Conservation (phyloP, 2,888 invertebrate species). For the Panorpa germanica region DNA sequence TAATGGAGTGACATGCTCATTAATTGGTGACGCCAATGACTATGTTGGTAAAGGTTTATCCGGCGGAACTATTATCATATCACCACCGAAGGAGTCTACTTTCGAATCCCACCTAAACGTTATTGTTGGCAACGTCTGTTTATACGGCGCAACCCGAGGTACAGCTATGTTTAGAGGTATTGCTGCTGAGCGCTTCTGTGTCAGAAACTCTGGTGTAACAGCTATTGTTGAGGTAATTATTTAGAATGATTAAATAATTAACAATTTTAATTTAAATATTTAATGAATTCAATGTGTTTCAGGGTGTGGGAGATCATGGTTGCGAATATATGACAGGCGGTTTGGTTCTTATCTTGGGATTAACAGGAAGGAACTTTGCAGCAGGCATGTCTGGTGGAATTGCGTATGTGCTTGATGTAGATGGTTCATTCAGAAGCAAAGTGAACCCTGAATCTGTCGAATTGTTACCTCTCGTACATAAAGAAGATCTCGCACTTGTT, state of each 20-base stretch:
- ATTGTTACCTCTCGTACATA: conserved; percentile 56
- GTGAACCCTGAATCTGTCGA: conserved; percentile 96
- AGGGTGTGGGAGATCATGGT: conserved; percentile 96
- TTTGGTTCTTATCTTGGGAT: conserved; percentile 71
- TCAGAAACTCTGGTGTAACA: conserved; percentile 88
- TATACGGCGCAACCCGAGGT: conserved; percentile 94
- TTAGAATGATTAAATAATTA: not conserved
- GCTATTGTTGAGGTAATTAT: conserved; percentile 70
- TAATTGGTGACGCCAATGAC: conserved; percentile 96
- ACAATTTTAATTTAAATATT: conserved; percentile 3
- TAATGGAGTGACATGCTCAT: conserved; percentile 69
- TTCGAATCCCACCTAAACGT: conserved; percentile 90
- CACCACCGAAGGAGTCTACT: conserved; percentile 68
- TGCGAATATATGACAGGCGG: conserved; percentile 99
- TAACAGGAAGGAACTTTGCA: conserved; percentile 95
- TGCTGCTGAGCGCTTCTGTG: conserved; percentile 96
- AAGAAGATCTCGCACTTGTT: conserved; percentile 61
- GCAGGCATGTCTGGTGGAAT: conserved; percentile 97
- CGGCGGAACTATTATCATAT: conserved; percentile 85
- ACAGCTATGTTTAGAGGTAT: conserved; percentile 89
- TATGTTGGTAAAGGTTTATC: conserved; percentile 94
- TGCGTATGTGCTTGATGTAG: conserved; percentile 85
- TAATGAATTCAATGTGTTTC: conserved; percentile 9
- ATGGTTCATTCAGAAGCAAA: conserved; percentile 65
- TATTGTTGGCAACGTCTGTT: conserved; percentile 93